These are phyloP conservation scores for Rhinoptilus africanus DNA, from an alignment of 2,113 vertebrate genomes.

Conservation along the genomic window DNA sequence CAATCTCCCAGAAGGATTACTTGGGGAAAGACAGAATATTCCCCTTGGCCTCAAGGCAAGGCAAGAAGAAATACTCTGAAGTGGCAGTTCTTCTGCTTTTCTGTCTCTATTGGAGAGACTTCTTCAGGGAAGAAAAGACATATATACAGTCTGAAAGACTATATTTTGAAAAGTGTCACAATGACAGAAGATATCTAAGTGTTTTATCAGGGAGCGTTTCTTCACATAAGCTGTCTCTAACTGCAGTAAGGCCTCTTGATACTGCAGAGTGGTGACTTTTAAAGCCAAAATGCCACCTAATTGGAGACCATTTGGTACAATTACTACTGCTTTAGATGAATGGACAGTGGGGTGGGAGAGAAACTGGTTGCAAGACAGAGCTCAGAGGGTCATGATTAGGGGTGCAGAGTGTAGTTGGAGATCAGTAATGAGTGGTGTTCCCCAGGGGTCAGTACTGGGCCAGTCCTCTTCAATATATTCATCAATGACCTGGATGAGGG, in stretches of 20 bases:
- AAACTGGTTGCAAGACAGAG: too few relatives aligned
- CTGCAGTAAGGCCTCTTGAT: neutral
- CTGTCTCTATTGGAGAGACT: neutral
- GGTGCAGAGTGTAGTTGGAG: too few relatives aligned
- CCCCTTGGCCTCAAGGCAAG: neutral
- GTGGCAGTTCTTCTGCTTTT: neutral
- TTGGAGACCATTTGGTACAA: neutral
- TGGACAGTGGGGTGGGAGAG: too few relatives aligned
- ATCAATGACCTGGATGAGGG: too few relatives aligned
- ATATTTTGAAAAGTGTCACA: neutral
- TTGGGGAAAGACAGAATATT: neutral
- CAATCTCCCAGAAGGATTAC: neutral
- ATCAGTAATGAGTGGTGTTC: too few relatives aligned
- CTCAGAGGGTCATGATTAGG: too few relatives aligned
- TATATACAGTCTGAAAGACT: neutral
- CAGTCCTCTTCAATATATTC: too few relatives aligned
- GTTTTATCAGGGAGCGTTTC: neutral
- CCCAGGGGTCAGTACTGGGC: too few relatives aligned
- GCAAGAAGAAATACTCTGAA: neutral
- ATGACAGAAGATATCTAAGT: neutral
- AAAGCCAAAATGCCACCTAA: neutral
- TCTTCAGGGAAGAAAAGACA: neutral
- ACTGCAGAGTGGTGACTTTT: neutral
- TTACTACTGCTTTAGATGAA: neutral
- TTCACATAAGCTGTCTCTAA: neutral